phyloP scores from a whole-genome alignment of 2,113 vertebrate species.

The Callithrix jacchus region DNA sequence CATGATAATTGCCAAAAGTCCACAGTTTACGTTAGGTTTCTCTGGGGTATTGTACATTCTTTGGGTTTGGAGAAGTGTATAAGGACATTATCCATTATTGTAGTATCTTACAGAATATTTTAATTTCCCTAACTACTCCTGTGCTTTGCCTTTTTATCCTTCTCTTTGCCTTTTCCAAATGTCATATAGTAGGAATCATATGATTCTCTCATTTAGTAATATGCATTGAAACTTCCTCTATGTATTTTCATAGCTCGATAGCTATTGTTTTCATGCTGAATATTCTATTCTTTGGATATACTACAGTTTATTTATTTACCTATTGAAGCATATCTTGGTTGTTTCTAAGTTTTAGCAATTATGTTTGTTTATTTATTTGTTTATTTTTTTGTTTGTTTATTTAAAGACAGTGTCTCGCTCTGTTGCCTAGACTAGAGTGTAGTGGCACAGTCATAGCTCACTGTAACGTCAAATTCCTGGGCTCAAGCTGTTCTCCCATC shows the following conservation, averaged over 20 bases:
- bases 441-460: no score
- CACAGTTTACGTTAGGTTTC: neutral
- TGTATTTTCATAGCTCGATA: neutral
- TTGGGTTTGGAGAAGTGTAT: neutral
- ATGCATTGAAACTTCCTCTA: neutral
- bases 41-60: neutral
- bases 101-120: neutral
- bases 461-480: no score
- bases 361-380: no score
- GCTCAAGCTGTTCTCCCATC: no score
- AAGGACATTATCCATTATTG: no score
- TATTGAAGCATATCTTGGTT: neutral
- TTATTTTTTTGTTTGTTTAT: no score
- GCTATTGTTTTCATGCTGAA: neutral
- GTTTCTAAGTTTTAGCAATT: neutral
- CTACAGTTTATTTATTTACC: neutral
- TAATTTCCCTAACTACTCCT: neutral
- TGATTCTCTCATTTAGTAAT: neutral
- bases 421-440: no score
- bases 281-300: neutral
- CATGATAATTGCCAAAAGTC: neutral
- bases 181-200: neutral
- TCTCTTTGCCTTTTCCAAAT: neutral
- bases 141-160: neutral
- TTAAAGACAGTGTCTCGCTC: no score